phyloP scores from a whole-genome alignment of 2,888 invertebrate genomes.

The Choristoneura rosaceana region DNA sequence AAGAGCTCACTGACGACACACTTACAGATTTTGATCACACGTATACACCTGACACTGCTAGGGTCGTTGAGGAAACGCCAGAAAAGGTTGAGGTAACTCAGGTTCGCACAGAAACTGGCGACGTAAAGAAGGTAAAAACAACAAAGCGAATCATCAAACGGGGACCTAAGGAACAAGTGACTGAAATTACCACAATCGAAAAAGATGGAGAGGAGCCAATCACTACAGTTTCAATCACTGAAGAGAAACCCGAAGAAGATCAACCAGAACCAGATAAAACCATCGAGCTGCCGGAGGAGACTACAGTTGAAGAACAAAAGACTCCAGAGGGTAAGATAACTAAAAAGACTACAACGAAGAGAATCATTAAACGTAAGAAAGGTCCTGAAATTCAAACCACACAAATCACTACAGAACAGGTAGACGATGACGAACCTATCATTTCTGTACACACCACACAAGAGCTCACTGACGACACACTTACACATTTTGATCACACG shows the following conservation, averaged over 20 bases:
- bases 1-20: no score
- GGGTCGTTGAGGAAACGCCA: background rate
- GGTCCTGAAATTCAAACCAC: no score
- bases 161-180: background rate
- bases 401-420: no score
- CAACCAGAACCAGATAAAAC: background rate
- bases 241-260: background rate
- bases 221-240: background rate
- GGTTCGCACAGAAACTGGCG: background rate
- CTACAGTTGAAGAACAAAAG: background rate
- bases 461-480: no score
- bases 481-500: background rate
- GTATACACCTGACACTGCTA: background rate
- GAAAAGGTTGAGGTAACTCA: background rate
- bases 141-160: background rate
- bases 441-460: no score
- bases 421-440: no score
- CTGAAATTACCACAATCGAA: background rate
- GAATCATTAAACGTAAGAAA: no score
- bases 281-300: background rate
- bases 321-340: no score
- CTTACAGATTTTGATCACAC: background rate
- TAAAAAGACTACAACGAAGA: no score
- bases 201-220: background rate
- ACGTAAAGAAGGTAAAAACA: background rate